Percentiles rank a stretch among this genome's conserved stretches.
Conservation (phyloP, 2,797 vertebrate species). For the Phataginus tricuspis region DNA sequence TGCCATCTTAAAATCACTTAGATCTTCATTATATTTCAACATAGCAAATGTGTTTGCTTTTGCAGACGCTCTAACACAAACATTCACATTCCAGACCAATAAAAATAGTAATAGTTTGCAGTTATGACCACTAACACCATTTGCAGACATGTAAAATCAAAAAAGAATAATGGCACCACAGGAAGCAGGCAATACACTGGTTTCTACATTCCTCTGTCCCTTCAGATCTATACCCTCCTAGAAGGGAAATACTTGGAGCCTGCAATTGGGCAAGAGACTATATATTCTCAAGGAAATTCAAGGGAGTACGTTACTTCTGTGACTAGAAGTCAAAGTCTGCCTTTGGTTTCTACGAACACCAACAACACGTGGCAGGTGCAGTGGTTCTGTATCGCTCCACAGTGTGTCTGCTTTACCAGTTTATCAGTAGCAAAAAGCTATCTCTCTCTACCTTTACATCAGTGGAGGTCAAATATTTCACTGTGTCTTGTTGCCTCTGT, state of each 20-base stretch:
- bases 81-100: constrained; percentile 61
- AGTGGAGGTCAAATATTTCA: not conserved
- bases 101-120: constrained; percentile 70
- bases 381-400: not conserved
- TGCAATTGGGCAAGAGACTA: not conserved
- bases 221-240: constrained; percentile 24
- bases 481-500: not conserved
- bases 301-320: not conserved
- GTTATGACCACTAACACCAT: constrained; percentile 74
- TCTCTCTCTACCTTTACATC: not conserved
- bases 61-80: constrained; percentile 73
- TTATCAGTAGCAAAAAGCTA: not conserved
- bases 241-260: not conserved
- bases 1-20: constrained; percentile 74
- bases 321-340: constrained; percentile 3
- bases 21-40: constrained; percentile 77
- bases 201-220: constrained; percentile 53
- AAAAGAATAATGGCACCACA: constrained; percentile 59
- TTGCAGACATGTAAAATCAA: constrained; percentile 61
- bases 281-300: constrained; percentile 16
- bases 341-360: constrained; percentile 27
- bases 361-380: not conserved
- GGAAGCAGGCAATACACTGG: constrained; percentile 35
- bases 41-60: constrained; percentile 70
- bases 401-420: not conserved